Evolutionary conservation across 2,888 invertebrate genomes (phyloP).

Genomic region (Drosophila anomalata): DNA sequence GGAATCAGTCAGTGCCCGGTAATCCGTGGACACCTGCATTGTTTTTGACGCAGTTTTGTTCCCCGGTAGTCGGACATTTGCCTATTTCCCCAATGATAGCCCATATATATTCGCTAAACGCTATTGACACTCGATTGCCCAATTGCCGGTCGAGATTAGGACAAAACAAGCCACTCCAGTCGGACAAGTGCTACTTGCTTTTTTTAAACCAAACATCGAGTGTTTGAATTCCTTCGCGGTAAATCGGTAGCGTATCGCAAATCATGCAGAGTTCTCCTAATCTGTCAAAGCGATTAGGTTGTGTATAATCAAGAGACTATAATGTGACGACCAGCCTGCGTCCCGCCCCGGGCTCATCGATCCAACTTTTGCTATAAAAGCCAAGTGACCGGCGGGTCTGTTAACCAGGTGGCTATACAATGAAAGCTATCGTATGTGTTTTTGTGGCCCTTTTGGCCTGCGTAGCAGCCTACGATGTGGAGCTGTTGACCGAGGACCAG

Average conservation of each 20-base stretch:
- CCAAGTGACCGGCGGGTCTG: slow-evolving; percentile 1
- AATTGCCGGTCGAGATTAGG: slow-evolving; percentile 39
- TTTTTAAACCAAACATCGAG: slow-evolving; percentile 32
- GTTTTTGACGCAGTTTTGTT: slow-evolving; percentile 27
- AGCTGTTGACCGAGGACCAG: slow-evolving; percentile 62
- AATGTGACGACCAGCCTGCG: not conserved
- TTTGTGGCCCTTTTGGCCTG: slow-evolving; percentile 68
- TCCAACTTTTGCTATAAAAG: slow-evolving; percentile 65
- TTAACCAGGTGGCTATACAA: slow-evolving; percentile 45
- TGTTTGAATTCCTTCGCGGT: slow-evolving; percentile 44
- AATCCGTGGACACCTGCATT: slow-evolving; percentile 41
- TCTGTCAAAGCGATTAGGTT: slow-evolving; percentile 21
- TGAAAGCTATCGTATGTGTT: slow-evolving; percentile 59
- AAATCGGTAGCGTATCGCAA: slow-evolving; percentile 19
- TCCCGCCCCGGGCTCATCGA: not conserved
- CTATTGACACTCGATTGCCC: slow-evolving; percentile 38
- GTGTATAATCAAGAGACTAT: not conserved
- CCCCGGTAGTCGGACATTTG: slow-evolving; percentile 30
- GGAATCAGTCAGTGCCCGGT: slow-evolving; percentile 26
- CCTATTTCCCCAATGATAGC: slow-evolving; percentile 32
- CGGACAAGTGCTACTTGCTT: slow-evolving; percentile 50
- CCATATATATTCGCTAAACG: slow-evolving; percentile 30
- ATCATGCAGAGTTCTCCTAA: slow-evolving; percentile 11
- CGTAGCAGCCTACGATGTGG: slow-evolving; percentile 65
- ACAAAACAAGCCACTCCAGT: slow-evolving; percentile 38